These are phyloP conservation scores for Philereme transversata DNA, from an alignment of 2,888 invertebrate species.

Conservation along the genomic window DNA sequence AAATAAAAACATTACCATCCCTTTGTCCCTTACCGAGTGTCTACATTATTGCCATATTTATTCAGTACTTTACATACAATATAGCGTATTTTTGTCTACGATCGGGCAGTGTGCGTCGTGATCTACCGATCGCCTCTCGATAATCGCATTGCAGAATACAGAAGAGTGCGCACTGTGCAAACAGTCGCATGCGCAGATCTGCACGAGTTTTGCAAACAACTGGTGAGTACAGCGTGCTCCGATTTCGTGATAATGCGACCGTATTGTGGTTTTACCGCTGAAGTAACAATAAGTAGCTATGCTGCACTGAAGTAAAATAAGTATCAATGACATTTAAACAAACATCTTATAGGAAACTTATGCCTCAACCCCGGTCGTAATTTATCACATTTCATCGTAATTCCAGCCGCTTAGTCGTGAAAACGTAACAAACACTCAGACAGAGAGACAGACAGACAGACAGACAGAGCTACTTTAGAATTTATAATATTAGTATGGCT, in stretches of 20 bases:
- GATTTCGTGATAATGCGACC: slow-evolving; percentile 1
- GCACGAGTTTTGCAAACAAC: slow-evolving; percentile 58
- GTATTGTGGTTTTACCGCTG: no score
- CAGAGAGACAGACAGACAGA: no score
- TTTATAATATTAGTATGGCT: no score
- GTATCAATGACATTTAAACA: no score
- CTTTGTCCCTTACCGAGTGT: slow-evolving; percentile 29
- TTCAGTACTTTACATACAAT: slow-evolving; percentile 40
- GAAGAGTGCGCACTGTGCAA: slow-evolving; percentile 52
- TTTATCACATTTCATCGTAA: no score
- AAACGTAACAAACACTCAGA: no score
- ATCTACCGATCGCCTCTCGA: slow-evolving; percentile 60
- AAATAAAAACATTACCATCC: slow-evolving; percentile 13
- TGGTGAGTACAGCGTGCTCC: slow-evolving; percentile 44
- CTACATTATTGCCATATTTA: slow-evolving; percentile 35
- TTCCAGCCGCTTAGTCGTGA: no score
- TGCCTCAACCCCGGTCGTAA: no score
- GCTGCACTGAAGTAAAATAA: no score
- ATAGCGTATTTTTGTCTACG: slow-evolving; percentile 39
- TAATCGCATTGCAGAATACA: slow-evolving; percentile 52
- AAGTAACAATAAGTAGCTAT: background rate
- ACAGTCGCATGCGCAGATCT: slow-evolving; percentile 53
- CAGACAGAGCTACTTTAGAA: no score
- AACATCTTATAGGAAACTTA: no score
- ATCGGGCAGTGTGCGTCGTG: slow-evolving; percentile 46